A percentile compares a stretch with the other conserved stretches of the same genome.
Conservation (phyloP, 1,140 invertebrate species). For the Drosophila malerkotliana region DNA sequence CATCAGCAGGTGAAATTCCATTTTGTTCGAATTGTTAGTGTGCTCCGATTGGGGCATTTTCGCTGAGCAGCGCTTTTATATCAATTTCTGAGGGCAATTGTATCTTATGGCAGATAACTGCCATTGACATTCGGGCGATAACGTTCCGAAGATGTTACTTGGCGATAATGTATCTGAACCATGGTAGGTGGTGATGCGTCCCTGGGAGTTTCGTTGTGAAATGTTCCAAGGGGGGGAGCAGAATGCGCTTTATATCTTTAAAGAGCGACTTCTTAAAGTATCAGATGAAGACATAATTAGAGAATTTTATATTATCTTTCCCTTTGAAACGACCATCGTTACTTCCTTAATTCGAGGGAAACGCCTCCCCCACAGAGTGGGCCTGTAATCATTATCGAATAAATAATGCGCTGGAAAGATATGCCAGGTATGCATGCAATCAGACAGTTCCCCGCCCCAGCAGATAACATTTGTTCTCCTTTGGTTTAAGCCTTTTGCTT, state of each 20-base stretch:
- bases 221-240: background rate
- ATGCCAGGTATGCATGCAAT: slow-evolving; percentile 37
- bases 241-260: background rate
- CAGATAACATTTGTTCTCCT: slow-evolving; percentile 37
- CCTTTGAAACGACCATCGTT: background rate
- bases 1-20: slow-evolving; percentile 39
- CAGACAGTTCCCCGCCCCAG: slow-evolving; percentile 8
- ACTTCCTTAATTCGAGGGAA: slow-evolving; percentile 4
- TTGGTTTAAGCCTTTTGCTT: slow-evolving; percentile 45
- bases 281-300: background rate
- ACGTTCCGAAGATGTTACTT: slow-evolving; percentile 34
- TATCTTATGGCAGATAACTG: slow-evolving; percentile 51
- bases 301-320: too few species aligned
- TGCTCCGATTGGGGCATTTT: slow-evolving; percentile 54
- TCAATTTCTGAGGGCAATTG: slow-evolving; percentile 31
- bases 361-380: background rate
- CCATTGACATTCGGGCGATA: slow-evolving; percentile 59
- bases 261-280: background rate
- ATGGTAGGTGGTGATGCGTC: slow-evolving; percentile 1
- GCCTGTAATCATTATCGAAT: slow-evolving; percentile 36
- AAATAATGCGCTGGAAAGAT: slow-evolving; percentile 25
- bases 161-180: slow-evolving; percentile 30
- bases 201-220: slow-evolving; percentile 30
- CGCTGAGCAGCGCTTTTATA: slow-evolving; percentile 49
- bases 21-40: slow-evolving; percentile 20